A percentile compares a stretch with the other conserved stretches of the same genome.
These are phyloP conservation scores for Drosophila lacicola DNA, from an alignment of 2,888 invertebrate genomes.

Conservation along the genomic window DNA sequence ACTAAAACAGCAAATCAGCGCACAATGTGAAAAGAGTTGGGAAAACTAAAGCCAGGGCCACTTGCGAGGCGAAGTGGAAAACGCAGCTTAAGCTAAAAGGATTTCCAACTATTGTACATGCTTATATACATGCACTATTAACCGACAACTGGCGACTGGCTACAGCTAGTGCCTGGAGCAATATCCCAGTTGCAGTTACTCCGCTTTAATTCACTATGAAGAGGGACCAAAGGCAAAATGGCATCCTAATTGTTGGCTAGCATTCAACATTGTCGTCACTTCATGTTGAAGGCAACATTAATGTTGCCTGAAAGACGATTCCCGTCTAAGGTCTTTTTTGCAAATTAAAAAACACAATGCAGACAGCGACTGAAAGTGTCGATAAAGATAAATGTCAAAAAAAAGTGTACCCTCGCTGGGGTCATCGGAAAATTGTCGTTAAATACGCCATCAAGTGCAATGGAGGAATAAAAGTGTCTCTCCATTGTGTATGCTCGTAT, in stretches of 20 bases:
- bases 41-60: conserved; percentile 38
- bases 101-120: conserved; percentile 37
- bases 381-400: conserved; percentile 3
- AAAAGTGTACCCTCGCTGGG: not conserved
- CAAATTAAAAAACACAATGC: not conserved
- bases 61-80: conserved; percentile 27
- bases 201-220: conserved; percentile 32
- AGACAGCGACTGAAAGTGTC: conserved; percentile 8
- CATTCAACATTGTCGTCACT: conserved; percentile 23
- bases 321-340: not conserved
- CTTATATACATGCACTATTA: conserved; percentile 8
- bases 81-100: conserved; percentile 52
- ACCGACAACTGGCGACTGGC: conserved; percentile 33
- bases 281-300: conserved; percentile 24
- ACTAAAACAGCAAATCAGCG: conserved; percentile 71
- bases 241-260: conserved; percentile 50
- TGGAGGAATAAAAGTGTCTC: not conserved
- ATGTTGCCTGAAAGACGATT: conserved; percentile 7
- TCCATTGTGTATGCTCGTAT: not conserved
- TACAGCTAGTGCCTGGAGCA: conserved; percentile 17
- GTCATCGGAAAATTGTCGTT: not conserved
- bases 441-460: not conserved
- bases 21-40: conserved; percentile 68
- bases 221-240: conserved; percentile 34
- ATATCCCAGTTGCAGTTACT: conserved; percentile 41